Percentiles rank a stretch among this genome's conserved stretches.
Conservation (phyloP, 2,113 vertebrate genomes). For the Pangasianodon gigas region DNA sequence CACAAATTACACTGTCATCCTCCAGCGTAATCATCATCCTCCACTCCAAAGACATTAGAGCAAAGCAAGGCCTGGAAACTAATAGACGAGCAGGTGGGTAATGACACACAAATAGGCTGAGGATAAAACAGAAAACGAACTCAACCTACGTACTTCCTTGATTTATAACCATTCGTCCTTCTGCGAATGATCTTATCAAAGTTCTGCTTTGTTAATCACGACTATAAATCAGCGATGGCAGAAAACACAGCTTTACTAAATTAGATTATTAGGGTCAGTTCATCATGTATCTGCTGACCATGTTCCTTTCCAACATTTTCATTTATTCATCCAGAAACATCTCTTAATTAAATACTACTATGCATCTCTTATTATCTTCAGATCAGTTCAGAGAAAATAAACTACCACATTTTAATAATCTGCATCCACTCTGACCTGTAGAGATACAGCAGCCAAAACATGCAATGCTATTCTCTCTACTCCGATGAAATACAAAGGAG, state of each 20-base stretch:
- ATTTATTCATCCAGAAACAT: slow-evolving; percentile 29
- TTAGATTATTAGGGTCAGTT: slow-evolving; percentile 39
- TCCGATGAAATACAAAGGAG: not conserved
- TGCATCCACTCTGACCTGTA: not conserved
- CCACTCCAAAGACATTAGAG: slow-evolving; percentile 55
- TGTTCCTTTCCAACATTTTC: slow-evolving; percentile 21
- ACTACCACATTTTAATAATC: not conserved
- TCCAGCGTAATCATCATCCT: slow-evolving; percentile 58
- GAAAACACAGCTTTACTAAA: slow-evolving; percentile 42
- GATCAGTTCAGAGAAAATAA: not conserved
- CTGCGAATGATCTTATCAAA: slow-evolving; percentile 30
- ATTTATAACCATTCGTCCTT: slow-evolving; percentile 35
- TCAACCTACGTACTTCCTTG: slow-evolving; percentile 23
- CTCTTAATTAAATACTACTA: not conserved
- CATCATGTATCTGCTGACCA: slow-evolving; percentile 23
- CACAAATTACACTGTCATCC: slow-evolving; percentile 58
- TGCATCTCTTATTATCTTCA: not conserved
- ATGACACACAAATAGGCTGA: slow-evolving; percentile 33
- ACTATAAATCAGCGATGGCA: slow-evolving; percentile 17
- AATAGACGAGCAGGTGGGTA: slow-evolving; percentile 43
- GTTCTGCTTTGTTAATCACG: slow-evolving; percentile 46
- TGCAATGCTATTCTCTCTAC: not conserved
- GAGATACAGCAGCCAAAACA: not conserved
- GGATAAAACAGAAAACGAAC: slow-evolving; percentile 25
- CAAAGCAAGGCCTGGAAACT: slow-evolving; percentile 44